phyloP scores from a whole-genome alignment of 2,113 vertebrate genomes.

The Hemicordylus capensis region DNA sequence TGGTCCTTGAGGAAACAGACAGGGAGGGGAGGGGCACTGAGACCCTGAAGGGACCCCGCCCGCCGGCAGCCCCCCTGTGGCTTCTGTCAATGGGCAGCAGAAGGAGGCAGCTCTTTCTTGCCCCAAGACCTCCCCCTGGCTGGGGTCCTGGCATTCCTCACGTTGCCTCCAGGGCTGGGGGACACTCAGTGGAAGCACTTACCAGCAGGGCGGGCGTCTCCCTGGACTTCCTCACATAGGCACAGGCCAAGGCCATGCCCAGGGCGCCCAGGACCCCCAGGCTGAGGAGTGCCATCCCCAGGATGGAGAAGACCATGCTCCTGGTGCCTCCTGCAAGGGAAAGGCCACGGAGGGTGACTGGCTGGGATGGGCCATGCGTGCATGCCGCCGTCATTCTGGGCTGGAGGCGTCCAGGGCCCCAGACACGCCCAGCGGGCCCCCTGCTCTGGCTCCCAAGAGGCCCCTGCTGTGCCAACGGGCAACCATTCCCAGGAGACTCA shows the following conservation, averaged over 20 bases:
- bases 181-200: constrained; percentile 8
- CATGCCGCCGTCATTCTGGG: fast-evolving
- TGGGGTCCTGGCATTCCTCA: not conserved
- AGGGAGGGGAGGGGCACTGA: not conserved
- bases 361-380: fast-evolving
- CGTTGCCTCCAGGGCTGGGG: not conserved
- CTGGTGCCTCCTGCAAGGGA: constrained; percentile 43
- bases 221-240: constrained; percentile 54
- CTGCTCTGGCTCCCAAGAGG: too few relatives aligned
- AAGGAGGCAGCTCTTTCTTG: too few relatives aligned
- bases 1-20: too few relatives aligned
- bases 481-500: too few relatives aligned
- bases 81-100: not conserved
- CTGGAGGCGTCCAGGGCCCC: too few relatives aligned
- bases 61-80: not conserved
- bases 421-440: too few relatives aligned
- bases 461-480: too few relatives aligned
- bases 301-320: not conserved
- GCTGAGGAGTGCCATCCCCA: constrained; percentile 13
- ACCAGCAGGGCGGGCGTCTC: constrained; percentile 71
- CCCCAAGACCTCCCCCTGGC: not conserved
- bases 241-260: constrained; percentile 36
- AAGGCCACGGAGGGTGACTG: fast-evolving
- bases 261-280: constrained; percentile 43
- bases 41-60: not conserved